Evolutionary conservation across 2,888 invertebrate species (phyloP), one percentile per base, ranked within the genome.

Genomic region (Chymomyza procnemis): DNA sequence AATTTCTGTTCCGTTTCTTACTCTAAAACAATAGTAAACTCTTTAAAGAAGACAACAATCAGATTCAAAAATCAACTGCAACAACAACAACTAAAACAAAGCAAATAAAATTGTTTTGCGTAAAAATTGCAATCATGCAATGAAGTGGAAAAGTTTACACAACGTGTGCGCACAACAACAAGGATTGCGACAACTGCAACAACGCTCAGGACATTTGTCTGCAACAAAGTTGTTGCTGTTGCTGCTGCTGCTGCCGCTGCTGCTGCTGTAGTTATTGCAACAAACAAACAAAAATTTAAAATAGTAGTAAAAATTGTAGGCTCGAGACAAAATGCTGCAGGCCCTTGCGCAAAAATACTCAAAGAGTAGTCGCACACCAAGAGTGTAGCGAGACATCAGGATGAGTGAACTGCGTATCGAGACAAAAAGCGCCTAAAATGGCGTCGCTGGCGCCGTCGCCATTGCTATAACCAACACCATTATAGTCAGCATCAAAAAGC

Each of bases 91-190:
- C 22, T 46, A 69, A 78, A 83, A 76, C 74, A 75, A 84, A 79
- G 62, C 77, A 82, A 84, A 84, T 82, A 78, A 84, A 84, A 80
- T 82, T 79, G 81, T 83, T 82, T 83, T 83, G 83, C 81, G 80
- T 83, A 80, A 81, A 80, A 81, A 81, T 81, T 82, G 81, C 81
- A 82, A 82, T 82, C 81, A 77, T 81, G 80, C 82, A 80, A 82
- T 84, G 84, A 84, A 82, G 81, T 81, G 80, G 77, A 84, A 82
- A 82, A 82, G 82, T 82, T 82, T 82, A 78, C 80, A 71, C 77
- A 84, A 81, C 84, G 82, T 82, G 81, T 72, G 68, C 61, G 58
- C 26, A 55, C 34, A 58, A 21, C 60, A 50, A 61, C 34, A 19
- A 50, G 18, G 16, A 52, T 8, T 47, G 16, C 48, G 22, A 60